A percentile compares a stretch with the other conserved stretches of the same genome.
These are phyloP conservation scores for Pungitius pungitius DNA, from an alignment of 2,113 vertebrate species.

Conservation along the genomic window DNA sequence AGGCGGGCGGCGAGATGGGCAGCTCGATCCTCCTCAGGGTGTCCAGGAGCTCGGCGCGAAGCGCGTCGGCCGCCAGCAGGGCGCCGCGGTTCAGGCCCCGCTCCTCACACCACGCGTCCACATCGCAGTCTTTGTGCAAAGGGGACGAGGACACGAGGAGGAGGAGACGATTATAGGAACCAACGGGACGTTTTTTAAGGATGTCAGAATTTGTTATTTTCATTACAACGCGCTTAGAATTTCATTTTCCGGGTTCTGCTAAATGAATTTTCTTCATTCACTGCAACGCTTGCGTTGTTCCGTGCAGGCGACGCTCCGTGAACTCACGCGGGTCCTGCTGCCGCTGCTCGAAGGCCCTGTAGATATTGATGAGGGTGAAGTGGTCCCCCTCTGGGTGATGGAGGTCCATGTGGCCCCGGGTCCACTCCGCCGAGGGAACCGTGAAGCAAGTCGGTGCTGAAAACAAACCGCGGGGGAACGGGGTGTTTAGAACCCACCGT, in stretches of 20 bases:
- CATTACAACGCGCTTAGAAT: too few species aligned
- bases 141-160: neutral
- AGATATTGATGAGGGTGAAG: conserved; percentile 89
- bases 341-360: conserved; percentile 84
- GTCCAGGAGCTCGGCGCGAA: conserved; percentile 82
- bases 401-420: conserved; percentile 80
- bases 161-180: neutral
- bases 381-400: conserved; percentile 91
- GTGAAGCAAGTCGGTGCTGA: conserved; percentile 86
- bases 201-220: neutral
- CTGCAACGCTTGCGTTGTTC: neutral
- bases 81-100: conserved; percentile 81
- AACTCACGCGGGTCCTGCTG: conserved; percentile 76
- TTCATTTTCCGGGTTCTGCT: neutral
- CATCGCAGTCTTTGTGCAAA: conserved; percentile 73
- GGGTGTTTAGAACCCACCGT: neutral
- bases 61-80: conserved; percentile 81
- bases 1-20: conserved; percentile 84
- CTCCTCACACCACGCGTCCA: conserved; percentile 86
- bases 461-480: neutral
- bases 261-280: neutral
- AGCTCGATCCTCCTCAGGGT: conserved; percentile 87
- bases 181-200: neutral
- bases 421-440: conserved; percentile 74
- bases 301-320: neutral